phyloP scores from a whole-genome alignment of 64 coral and sea anemone species.

The Acropora yongei region DNA sequence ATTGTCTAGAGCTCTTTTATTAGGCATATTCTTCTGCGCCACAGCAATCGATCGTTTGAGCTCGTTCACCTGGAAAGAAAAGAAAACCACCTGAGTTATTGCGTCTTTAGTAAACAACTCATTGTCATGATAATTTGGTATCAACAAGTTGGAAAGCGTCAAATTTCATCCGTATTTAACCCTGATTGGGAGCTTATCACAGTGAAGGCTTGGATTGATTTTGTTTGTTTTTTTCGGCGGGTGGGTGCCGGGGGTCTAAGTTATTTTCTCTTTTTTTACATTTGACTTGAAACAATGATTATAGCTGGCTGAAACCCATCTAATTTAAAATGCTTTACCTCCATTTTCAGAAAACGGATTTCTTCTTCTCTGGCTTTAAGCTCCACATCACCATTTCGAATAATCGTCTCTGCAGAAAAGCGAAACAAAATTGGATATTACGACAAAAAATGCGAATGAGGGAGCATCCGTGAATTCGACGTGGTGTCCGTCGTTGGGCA shows the following conservation, averaged over 20 bases:
- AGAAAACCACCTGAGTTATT: background rate
- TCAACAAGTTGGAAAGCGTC: too few species aligned
- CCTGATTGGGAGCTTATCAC: too few species aligned
- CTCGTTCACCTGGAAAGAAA: conserved; percentile 80
- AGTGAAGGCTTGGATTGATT: too few species aligned
- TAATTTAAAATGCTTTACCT: conserved; percentile 48
- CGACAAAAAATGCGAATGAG: background rate
- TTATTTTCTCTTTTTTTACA: too few species aligned
- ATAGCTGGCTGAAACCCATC: background rate
- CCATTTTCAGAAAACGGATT: conserved; percentile 96
- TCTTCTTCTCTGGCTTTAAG: conserved; percentile 90
- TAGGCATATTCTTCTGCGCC: conserved; percentile 95
- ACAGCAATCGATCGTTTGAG: conserved; percentile 81
- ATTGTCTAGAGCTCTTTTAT: conserved; percentile 91
- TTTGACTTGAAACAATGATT: too few species aligned
- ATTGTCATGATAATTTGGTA: too few species aligned
- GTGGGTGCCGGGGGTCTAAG: too few species aligned
- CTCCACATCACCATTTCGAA: conserved; percentile 98
- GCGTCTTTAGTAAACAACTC: too few species aligned
- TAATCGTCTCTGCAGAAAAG: conserved; percentile 77
- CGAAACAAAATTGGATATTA: background rate
- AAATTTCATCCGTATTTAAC: too few species aligned
- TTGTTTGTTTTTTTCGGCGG: too few species aligned
- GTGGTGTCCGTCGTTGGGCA: too few species aligned
- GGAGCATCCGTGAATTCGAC: too few species aligned